A percentile compares a stretch with the other conserved stretches of the same genome.
phyloP scores from a whole-genome alignment of 2,113 vertebrate genomes.

The Aegithalos caudatus region DNA sequence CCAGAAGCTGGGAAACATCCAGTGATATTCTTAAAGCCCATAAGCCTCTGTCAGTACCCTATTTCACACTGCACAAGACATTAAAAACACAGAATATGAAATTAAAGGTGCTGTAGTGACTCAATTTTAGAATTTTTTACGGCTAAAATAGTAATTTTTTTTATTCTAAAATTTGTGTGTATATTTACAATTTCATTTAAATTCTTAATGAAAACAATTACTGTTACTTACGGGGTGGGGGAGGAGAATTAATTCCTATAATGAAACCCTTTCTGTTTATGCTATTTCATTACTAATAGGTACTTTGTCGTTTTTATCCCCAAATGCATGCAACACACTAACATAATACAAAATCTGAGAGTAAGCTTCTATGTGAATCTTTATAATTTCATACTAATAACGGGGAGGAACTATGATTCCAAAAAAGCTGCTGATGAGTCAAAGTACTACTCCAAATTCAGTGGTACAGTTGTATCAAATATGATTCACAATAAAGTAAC shows the following conservation, averaged over 20 bases:
- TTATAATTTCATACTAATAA: not conserved
- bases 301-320: not conserved
- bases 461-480: not conserved
- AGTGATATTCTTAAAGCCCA: not conserved
- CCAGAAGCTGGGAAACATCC: not conserved
- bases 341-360: not conserved
- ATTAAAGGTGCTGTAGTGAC: not conserved
- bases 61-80: not conserved
- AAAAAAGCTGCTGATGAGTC: not conserved
- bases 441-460: not conserved
- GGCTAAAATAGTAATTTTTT: not conserved
- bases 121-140: not conserved
- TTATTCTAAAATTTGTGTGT: not conserved
- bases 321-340: not conserved
- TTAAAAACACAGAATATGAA: not conserved
- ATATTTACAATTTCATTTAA: not conserved
- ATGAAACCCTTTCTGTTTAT: not conserved
- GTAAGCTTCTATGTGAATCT: not conserved
- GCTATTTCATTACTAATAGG: not conserved
- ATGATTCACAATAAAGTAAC: not conserved
- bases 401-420: not conserved
- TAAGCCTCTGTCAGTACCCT: fast-evolving
- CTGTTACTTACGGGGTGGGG: not conserved
- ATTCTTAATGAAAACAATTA: not conserved
- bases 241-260: not conserved